phyloP scores from a whole-genome alignment of 2,113 vertebrate genomes.

The Axis porcinus region DNA sequence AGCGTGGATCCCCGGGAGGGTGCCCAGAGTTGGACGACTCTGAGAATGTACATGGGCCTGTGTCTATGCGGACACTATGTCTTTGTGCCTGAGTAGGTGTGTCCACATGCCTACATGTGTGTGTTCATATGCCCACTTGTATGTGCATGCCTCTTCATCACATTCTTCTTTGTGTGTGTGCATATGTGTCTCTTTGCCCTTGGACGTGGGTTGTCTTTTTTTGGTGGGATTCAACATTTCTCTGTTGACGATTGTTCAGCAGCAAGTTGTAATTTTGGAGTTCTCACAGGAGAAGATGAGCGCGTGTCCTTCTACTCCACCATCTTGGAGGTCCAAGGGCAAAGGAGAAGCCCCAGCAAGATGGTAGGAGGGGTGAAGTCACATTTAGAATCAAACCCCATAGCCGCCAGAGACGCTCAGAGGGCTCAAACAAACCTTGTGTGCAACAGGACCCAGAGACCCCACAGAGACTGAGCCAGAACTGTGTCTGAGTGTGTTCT shows the following conservation, averaged over 20 bases:
- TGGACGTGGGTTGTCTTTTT: neutral
- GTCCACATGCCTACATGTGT: neutral
- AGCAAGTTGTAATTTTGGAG: neutral
- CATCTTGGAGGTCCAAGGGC: neutral
- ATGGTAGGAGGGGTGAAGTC: neutral
- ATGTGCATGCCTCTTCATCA: neutral
- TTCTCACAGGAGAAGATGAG: neutral
- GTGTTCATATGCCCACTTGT: neutral
- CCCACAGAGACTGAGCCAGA: neutral
- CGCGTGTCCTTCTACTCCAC: rapidly evolving
- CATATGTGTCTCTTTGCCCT: neutral
- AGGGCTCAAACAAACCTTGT: neutral
- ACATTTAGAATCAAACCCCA: neutral
- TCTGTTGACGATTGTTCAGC: neutral
- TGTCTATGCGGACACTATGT: neutral
- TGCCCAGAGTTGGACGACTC: neutral
- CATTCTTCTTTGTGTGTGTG: neutral
- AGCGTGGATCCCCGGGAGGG: conserved; percentile 56
- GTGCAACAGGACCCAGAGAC: neutral
- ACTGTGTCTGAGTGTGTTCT: neutral
- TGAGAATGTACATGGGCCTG: neutral
- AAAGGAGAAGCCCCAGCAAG: neutral
- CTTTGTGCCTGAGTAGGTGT: neutral
- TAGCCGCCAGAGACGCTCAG: neutral
- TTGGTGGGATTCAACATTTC: neutral